Conservation (phyloP, 1,140 invertebrate species). For the Dendrolimus punctatus region DNA sequence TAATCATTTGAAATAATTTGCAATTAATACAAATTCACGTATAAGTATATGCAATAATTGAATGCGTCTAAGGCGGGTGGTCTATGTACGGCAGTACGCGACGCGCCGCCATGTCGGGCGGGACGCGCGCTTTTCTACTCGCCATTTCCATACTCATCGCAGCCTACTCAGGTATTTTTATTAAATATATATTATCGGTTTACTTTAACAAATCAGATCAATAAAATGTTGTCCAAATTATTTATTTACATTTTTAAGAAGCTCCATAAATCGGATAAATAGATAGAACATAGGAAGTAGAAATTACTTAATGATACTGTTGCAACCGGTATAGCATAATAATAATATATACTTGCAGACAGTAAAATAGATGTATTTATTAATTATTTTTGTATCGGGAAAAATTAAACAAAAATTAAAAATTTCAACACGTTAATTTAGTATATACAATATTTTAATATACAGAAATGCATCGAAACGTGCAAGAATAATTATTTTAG, state of each 20-base stretch:
- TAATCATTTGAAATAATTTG: neutral
- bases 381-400: neutral
- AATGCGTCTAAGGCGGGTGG: neutral
- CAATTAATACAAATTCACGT: neutral
- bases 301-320: no score
- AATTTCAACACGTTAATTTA: neutral
- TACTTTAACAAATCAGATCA: no score
- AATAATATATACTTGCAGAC: neutral
- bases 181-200: neutral
- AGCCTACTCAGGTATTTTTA: slow-evolving; percentile 52
- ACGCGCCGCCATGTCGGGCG: slow-evolving; percentile 55
- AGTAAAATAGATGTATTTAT: neutral
- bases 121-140: slow-evolving; percentile 48
- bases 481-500: no score
- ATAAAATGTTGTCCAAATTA: no score
- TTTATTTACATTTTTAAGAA: no score
- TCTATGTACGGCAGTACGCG: slow-evolving; percentile 19
- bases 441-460: no score
- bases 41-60: neutral
- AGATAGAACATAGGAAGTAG: no score
- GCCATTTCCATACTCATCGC: slow-evolving; percentile 37
- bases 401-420: no score
- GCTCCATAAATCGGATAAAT: no score
- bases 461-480: no score
- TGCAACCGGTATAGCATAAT: neutral